phyloP scores from a whole-genome alignment of 2,797 vertebrate genomes.

The Potorous gilbertii region DNA sequence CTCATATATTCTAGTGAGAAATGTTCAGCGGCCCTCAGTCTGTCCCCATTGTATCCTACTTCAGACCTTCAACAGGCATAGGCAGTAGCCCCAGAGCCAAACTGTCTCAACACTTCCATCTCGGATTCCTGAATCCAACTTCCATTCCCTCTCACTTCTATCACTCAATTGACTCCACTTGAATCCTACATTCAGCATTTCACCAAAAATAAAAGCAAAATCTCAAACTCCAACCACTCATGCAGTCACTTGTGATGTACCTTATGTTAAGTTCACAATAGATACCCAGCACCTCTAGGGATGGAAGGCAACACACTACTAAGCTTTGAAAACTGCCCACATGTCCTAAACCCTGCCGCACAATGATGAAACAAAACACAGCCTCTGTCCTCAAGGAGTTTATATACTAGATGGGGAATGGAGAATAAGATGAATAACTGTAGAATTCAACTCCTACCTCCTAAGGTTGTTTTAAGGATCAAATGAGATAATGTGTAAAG shows the following conservation, averaged over 20 bases:
- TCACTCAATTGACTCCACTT: not conserved
- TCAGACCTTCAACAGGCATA: not conserved
- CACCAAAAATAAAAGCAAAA: not conserved
- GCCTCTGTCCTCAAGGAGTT: not conserved
- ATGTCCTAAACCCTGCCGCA: not conserved
- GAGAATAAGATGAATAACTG: not conserved
- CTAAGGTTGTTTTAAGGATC: not conserved
- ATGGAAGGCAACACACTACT: not conserved
- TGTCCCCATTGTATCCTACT: not conserved
- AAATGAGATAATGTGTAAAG: not conserved
- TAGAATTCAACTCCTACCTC: not conserved
- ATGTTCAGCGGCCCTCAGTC: not conserved
- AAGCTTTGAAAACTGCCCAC: too few species aligned
- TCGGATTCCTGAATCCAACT: not conserved
- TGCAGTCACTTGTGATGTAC: not conserved
- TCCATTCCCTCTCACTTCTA: not conserved
- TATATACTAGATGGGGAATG: not conserved
- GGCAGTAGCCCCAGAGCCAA: not conserved
- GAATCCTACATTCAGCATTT: not conserved
- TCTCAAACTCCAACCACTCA: not conserved
- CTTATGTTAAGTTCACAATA: too few species aligned
- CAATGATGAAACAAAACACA: not conserved
- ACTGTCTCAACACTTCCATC: not conserved
- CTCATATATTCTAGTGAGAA: not conserved
- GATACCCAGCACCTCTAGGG: not conserved